Evolutionary conservation across 2,797 vertebrate species (phyloP).

Genomic region (Muscicapa comitata): DNA sequence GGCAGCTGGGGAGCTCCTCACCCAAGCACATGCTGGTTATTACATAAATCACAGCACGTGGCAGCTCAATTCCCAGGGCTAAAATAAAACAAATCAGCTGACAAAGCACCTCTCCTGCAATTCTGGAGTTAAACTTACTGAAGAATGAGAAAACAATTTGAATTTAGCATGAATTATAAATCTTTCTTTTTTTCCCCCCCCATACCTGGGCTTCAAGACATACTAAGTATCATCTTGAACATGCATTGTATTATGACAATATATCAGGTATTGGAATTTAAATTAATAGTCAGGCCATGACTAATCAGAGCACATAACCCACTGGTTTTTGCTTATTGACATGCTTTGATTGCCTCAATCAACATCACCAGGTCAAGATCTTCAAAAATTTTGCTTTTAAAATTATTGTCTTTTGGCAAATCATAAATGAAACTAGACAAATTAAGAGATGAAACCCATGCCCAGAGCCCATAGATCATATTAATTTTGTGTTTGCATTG

Average conservation of each 20-base stretch:
- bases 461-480: neutral
- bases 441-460: neutral
- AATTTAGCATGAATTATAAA: neutral
- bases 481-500: neutral
- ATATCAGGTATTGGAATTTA: neutral
- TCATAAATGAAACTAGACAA: neutral
- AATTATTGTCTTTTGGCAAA: neutral
- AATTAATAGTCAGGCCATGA: neutral
- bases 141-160: neutral
- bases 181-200: neutral
- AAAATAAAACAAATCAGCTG: conserved; percentile 1
- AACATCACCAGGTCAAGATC: neutral
- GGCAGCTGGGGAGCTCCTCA: neutral
- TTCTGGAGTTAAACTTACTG: neutral
- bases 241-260: neutral
- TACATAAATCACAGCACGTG: neutral
- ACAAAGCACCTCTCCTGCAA: neutral
- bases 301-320: neutral
- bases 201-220: neutral
- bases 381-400: neutral
- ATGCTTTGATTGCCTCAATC: neutral
- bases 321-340: neutral
- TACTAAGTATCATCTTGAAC: neutral
- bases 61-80: neutral
- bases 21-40: neutral